Percentiles rank a stretch among this genome's conserved stretches.
Conservation (phyloP, 2,113 vertebrate species). For the Crotalus viridis region DNA sequence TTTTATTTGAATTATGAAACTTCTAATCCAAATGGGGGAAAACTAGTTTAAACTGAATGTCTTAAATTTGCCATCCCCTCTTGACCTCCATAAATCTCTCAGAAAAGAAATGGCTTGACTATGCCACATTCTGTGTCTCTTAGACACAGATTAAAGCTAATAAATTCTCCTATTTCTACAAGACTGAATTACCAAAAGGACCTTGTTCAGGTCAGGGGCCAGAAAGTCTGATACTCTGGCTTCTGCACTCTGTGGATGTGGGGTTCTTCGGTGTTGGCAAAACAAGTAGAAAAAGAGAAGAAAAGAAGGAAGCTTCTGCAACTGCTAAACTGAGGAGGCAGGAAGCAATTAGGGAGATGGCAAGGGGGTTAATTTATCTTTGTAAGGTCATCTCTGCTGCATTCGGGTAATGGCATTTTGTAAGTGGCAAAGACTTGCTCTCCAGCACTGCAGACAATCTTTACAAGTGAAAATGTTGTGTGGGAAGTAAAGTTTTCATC, state of each 20-base stretch:
- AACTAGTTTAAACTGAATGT: neutral
- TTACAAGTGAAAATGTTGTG: neutral
- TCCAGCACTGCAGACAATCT: neutral
- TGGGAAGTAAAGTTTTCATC: too few species aligned
- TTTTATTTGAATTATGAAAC: neutral
- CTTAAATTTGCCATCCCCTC: neutral
- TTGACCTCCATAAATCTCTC: neutral
- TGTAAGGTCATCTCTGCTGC: neutral
- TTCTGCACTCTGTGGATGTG: neutral
- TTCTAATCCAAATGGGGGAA: neutral
- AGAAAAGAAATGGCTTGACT: neutral
- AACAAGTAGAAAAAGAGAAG: neutral
- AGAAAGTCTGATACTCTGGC: neutral
- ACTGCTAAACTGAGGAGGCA: neutral
- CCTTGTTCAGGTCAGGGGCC: neutral
- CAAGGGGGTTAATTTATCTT: neutral
- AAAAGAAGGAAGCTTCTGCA: neutral
- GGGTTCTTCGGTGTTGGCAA: neutral
- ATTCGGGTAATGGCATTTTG: neutral
- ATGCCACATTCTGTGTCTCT: neutral
- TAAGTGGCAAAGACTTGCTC: neutral
- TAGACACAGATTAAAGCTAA: neutral
- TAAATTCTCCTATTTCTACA: neutral
- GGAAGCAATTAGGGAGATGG: neutral
- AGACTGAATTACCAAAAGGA: neutral